phyloP scores from a whole-genome alignment of 2,797 vertebrate genomes.

The Enteromius trimaculatus region DNA sequence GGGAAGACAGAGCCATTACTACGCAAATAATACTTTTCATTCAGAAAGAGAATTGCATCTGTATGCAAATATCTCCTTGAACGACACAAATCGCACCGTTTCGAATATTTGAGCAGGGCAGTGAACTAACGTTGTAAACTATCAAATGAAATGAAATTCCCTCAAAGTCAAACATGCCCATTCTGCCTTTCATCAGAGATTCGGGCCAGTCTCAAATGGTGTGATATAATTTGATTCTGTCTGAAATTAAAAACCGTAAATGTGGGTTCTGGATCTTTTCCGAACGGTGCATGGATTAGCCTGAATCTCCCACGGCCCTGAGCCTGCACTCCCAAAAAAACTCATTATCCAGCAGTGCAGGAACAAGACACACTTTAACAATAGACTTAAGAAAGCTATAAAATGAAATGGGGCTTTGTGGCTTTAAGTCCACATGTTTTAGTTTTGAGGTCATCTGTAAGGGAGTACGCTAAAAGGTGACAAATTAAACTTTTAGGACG shows the following conservation, averaged over 20 bases:
- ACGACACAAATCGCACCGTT: conserved; percentile 1
- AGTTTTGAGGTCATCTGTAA: conserved; percentile 3
- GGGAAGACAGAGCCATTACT: conserved; percentile 3
- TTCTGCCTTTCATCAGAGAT: not conserved
- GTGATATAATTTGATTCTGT: conserved; percentile 23
- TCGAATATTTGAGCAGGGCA: conserved; percentile 11
- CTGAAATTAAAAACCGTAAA: conserved; percentile 24
- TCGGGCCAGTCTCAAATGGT: not conserved
- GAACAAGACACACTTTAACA: conserved; percentile 39
- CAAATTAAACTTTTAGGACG: not conserved
- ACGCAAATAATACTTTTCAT: conserved; percentile 6
- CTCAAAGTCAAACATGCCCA: not conserved
- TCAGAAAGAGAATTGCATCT: not conserved
- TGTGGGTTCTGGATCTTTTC: not conserved
- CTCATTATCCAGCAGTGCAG: conserved; percentile 61
- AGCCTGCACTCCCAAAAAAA: conserved; percentile 53
- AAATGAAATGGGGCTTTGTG: conserved; percentile 3
- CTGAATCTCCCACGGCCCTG: conserved; percentile 41
- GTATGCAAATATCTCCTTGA: not conserved
- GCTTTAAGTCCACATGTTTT: conserved; percentile 1
- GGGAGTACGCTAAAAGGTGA: not conserved
- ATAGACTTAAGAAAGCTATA: conserved; percentile 25
- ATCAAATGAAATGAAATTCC: conserved; percentile 7
- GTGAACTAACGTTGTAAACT: not conserved
- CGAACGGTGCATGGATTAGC: conserved; percentile 22